These are phyloP conservation scores for Colletes gigas DNA, from an alignment of 1,140 invertebrate species.

Conservation along the genomic window DNA sequence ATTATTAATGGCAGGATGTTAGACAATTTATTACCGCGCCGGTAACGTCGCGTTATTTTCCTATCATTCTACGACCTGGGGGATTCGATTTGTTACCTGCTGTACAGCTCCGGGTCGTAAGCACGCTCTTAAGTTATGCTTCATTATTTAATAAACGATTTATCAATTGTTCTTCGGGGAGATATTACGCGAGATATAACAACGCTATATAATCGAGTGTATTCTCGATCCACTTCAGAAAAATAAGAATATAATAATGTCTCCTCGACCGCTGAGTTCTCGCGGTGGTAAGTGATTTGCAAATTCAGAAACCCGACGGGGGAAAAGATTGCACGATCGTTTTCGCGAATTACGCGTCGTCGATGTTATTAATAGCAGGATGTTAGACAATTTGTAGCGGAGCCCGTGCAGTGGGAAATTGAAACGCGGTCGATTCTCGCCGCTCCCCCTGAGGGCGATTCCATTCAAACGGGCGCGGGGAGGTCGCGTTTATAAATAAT, in stretches of 20 bases:
- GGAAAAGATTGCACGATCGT: slow-evolving; percentile 54
- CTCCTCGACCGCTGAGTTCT: too few species aligned
- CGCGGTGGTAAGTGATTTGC: neutral
- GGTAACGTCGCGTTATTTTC: neutral
- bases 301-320: neutral
- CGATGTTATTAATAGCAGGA: neutral
- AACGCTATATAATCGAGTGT: too few species aligned
- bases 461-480: neutral
- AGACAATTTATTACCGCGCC: slow-evolving; percentile 34
- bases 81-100: neutral
- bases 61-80: too few species aligned
- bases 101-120: neutral
- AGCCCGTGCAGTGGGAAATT: slow-evolving; percentile 47
- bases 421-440: slow-evolving; percentile 43
- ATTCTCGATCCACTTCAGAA: too few species aligned
- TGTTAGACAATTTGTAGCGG: slow-evolving; percentile 6
- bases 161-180: too few species aligned
- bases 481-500: slow-evolving; percentile 43
- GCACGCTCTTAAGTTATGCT: too few species aligned
- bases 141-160: too few species aligned
- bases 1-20: slow-evolving; percentile 75
- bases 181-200: too few species aligned
- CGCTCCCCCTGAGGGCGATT: neutral
- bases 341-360: neutral
- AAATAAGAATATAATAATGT: too few species aligned